Percentiles rank a stretch among this genome's conserved stretches.
These are phyloP conservation scores for Xestia rhomboidea DNA, from an alignment of 2,888 invertebrate species.

Conservation along the genomic window DNA sequence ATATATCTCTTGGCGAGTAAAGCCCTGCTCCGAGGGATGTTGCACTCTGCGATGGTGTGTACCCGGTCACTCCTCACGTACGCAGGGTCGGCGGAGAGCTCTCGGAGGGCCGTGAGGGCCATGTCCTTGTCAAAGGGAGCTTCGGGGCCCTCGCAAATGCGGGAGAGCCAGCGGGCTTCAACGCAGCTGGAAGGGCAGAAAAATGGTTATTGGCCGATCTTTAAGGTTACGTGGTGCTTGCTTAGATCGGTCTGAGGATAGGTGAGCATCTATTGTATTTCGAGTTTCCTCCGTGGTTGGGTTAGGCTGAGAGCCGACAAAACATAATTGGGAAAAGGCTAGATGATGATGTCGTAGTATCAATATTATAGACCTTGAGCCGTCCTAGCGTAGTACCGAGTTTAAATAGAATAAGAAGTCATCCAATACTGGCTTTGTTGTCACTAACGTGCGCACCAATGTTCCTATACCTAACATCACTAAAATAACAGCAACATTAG, in stretches of 20 bases:
- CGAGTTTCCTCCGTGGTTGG: background rate
- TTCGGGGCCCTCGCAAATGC: constrained; percentile 78
- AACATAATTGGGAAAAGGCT: no score
- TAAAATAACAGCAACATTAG: background rate
- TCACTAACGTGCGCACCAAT: background rate
- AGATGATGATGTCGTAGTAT: background rate
- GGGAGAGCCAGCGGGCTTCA: constrained; percentile 85
- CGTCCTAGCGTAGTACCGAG: background rate
- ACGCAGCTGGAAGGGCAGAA: constrained; percentile 76
- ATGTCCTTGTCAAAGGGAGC: constrained; percentile 70
- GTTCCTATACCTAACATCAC: background rate
- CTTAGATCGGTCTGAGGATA: background rate
- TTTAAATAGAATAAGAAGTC: background rate
- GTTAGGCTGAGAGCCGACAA: no score
- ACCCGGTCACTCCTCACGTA: constrained; percentile 83
- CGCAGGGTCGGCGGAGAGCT: constrained; percentile 78
- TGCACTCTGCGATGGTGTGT: constrained; percentile 81
- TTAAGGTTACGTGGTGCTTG: background rate
- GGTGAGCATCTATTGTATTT: background rate
- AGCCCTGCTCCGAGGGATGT: constrained; percentile 79
- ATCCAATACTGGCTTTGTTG: background rate
- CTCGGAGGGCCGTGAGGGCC: constrained; percentile 70
- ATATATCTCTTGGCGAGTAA: constrained; percentile 80
- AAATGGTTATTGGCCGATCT: background rate
- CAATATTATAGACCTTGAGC: background rate